A percentile compares a stretch with the other conserved stretches of the same genome.
phyloP scores from a whole-genome alignment of 2,113 vertebrate genomes.

The Lagopus leucura region DNA sequence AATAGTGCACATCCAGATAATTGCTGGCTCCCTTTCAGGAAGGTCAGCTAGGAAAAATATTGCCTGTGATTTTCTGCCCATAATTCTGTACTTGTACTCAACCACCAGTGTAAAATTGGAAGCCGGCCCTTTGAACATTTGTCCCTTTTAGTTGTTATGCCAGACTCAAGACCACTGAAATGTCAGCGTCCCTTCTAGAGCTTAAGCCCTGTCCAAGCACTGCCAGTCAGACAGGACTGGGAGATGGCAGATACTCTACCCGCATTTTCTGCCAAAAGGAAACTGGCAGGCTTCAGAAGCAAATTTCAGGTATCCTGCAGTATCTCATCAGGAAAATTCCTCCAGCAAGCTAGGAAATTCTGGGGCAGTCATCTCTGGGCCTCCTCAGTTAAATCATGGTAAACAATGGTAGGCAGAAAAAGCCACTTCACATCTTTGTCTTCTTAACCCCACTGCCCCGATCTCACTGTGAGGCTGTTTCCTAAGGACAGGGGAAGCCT shows the following conservation, averaged over 20 bases:
- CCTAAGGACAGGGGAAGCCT: background rate
- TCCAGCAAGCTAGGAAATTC: background rate
- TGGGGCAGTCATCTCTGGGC: background rate
- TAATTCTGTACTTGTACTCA: constrained; percentile 1
- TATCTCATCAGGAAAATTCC: background rate
- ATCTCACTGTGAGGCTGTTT: fast-evolving
- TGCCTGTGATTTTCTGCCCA: constrained; percentile 43
- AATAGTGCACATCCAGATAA: constrained; percentile 12
- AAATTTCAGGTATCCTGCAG: background rate
- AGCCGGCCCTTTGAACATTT: constrained; percentile 30
- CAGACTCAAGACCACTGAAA: background rate
- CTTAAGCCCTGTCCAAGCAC: background rate
- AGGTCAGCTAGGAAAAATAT: constrained; percentile 42
- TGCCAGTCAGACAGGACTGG: background rate
- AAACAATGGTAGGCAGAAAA: background rate
- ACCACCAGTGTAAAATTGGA: constrained; percentile 23
- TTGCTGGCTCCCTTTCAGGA: constrained; percentile 45
- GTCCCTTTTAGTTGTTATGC: constrained; percentile 18
- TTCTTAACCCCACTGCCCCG: background rate
- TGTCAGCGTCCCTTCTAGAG: background rate
- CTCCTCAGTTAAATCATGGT: background rate
- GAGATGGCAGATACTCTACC: background rate
- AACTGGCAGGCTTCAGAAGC: background rate
- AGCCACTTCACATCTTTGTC: background rate
- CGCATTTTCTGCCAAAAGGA: background rate